These are phyloP conservation scores for Orycteropus afer DNA, from an alignment of 2,113 vertebrate species.

Conservation along the genomic window DNA sequence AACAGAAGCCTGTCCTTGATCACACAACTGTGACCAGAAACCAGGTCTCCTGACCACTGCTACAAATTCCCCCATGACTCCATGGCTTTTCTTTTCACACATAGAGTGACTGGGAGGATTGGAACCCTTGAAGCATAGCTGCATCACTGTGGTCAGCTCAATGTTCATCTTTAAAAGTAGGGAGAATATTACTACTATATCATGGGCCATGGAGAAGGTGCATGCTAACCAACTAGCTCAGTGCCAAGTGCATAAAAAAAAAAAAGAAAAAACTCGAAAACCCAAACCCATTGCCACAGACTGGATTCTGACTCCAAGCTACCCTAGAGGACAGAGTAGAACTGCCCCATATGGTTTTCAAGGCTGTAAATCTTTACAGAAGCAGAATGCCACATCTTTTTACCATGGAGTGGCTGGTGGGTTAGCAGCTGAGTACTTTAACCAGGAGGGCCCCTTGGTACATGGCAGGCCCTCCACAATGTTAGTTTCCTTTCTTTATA, in stretches of 20 bases:
- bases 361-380: too few relatives aligned
- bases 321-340: too few relatives aligned
- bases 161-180: background rate
- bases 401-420: too few relatives aligned
- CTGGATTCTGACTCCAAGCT: too few relatives aligned
- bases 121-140: background rate
- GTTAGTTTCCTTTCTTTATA: background rate
- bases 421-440: too few relatives aligned
- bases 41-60: background rate
- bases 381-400: too few relatives aligned
- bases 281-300: too few relatives aligned
- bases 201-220: background rate
- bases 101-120: background rate
- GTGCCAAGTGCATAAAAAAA: too few relatives aligned
- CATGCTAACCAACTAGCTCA: background rate
- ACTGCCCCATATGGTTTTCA: too few relatives aligned
- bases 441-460: too few relatives aligned
- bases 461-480: background rate
- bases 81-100: background rate
- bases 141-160: background rate
- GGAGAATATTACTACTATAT: too few relatives aligned
- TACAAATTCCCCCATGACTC: background rate
- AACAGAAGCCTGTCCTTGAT: background rate
- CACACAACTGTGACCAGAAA: background rate
- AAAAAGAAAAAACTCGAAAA: too few relatives aligned